Conservation (phyloP, 2,888 invertebrate genomes). For the Philereme vetulata region DNA sequence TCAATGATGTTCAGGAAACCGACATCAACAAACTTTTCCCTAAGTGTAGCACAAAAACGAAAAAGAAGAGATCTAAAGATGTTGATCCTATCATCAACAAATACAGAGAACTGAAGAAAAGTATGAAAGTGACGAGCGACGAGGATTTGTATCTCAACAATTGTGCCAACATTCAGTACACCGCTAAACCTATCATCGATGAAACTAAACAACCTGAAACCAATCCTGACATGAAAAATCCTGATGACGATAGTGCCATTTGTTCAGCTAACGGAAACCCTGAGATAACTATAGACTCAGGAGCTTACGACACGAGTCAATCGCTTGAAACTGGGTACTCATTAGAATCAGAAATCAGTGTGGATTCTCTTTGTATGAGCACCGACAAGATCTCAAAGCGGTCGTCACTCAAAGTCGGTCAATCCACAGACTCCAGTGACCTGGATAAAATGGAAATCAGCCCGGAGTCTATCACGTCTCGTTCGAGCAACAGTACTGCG, state of each 20-base stretch:
- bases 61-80: slow-evolving; percentile 78
- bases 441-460: slow-evolving; percentile 84
- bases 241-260: slow-evolving; percentile 78
- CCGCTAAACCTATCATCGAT: slow-evolving; percentile 59
- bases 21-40: slow-evolving; percentile 77
- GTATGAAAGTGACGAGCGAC: slow-evolving; percentile 74
- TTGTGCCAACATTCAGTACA: slow-evolving; percentile 76
- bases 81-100: slow-evolving; percentile 79
- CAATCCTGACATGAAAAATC: slow-evolving; percentile 64
- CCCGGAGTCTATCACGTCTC: slow-evolving; percentile 78
- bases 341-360: slow-evolving; percentile 82
- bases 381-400: slow-evolving; percentile 72
- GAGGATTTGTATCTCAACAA: slow-evolving; percentile 74
- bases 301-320: slow-evolving; percentile 76
- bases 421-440: slow-evolving; percentile 88
- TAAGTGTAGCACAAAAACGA: slow-evolving; percentile 77
- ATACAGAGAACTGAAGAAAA: slow-evolving; percentile 75
- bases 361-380: slow-evolving; percentile 82
- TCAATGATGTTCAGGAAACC: slow-evolving; percentile 79
- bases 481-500: slow-evolving; percentile 79
- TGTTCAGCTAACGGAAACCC: slow-evolving; percentile 79
- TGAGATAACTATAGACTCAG: slow-evolving; percentile 79
- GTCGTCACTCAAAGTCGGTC: slow-evolving; percentile 85
- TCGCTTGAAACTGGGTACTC: slow-evolving; percentile 81
- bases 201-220: slow-evolving; percentile 66